These are phyloP conservation scores for Lissocephala sabroskyi DNA, from an alignment of 2,888 invertebrate genomes.

Conservation along the genomic window DNA sequence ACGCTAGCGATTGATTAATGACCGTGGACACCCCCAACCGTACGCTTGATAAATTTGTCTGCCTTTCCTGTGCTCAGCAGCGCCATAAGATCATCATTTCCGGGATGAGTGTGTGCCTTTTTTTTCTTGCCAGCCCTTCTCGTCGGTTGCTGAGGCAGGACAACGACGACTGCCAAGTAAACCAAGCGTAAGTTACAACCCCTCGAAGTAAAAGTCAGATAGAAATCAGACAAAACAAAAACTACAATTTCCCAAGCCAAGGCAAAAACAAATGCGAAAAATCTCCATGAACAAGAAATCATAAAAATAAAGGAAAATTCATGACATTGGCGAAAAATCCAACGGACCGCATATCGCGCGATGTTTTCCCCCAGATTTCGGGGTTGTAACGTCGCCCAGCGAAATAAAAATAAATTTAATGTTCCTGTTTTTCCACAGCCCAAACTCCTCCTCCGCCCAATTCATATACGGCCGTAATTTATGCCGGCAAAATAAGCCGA, in stretches of 20 bases:
- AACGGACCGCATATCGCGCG: constrained; percentile 55
- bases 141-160: constrained; percentile 6
- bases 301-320: constrained; percentile 66
- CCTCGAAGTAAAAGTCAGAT: constrained; percentile 27
- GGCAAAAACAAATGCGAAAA: constrained; percentile 24
- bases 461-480: constrained; percentile 51
- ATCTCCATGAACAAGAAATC: constrained; percentile 51
- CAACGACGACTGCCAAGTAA: constrained; percentile 25
- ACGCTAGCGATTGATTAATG: constrained; percentile 42
- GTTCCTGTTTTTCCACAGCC: constrained; percentile 53
- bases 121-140: constrained; percentile 2
- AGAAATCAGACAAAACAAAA: too few relatives aligned
- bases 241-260: constrained; percentile 36
- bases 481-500: constrained; percentile 58
- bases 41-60: constrained; percentile 69
- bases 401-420: constrained; percentile 68
- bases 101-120: constrained; percentile 47
- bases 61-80: constrained; percentile 47
- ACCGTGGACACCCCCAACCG: constrained; percentile 34
- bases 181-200: constrained; percentile 35
- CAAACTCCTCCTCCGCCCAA: constrained; percentile 27
- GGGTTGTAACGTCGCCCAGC: constrained; percentile 35
- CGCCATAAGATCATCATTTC: constrained; percentile 65
- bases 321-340: constrained; percentile 59
- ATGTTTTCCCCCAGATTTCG: constrained; percentile 2